phyloP scores from a whole-genome alignment of 2,888 invertebrate genomes.

The Coecobrya sp. region DNA sequence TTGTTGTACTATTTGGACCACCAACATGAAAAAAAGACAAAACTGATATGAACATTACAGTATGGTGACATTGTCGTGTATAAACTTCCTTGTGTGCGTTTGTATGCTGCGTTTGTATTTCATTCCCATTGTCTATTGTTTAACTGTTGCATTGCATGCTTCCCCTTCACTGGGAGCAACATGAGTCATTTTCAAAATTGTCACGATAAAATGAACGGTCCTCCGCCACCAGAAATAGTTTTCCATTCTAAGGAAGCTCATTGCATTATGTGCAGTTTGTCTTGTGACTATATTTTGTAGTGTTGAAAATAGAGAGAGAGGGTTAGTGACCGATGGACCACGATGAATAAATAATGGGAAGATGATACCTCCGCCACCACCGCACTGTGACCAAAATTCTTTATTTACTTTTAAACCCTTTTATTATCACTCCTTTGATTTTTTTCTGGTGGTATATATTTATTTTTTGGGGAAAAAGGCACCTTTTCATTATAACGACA shows the following conservation, averaged over 20 bases:
- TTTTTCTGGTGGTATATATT: not conserved
- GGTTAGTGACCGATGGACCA: slow-evolving; percentile 68
- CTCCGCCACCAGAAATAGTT: slow-evolving; percentile 39
- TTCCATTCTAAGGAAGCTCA: not conserved
- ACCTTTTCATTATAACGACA: slow-evolving; percentile 3
- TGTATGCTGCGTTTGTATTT: not conserved
- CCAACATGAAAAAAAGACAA: slow-evolving; percentile 4
- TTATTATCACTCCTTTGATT: not conserved
- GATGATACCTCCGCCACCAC: not conserved
- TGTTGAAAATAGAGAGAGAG: slow-evolving; percentile 52
- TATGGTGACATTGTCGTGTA: not conserved
- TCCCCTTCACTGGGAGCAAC: not conserved
- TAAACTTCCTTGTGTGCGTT: slow-evolving; percentile 9
- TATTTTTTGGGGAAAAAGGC: not conserved
- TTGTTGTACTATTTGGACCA: slow-evolving; percentile 9
- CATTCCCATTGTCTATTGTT: slow-evolving; percentile 67
- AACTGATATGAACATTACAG: not conserved
- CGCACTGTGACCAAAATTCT: not conserved
- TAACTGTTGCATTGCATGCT: not conserved
- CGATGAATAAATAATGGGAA: slow-evolving; percentile 46
- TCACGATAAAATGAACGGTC: slow-evolving; percentile 70
- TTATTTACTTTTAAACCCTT: slow-evolving; percentile 18
- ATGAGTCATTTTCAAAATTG: slow-evolving; percentile 74
- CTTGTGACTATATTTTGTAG: not conserved
- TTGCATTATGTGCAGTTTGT: not conserved